Percentiles rank a stretch among this genome's conserved stretches.
Evolutionary conservation across 2,888 invertebrate species (phyloP).

Genomic region (Plebejus argus): DNA sequence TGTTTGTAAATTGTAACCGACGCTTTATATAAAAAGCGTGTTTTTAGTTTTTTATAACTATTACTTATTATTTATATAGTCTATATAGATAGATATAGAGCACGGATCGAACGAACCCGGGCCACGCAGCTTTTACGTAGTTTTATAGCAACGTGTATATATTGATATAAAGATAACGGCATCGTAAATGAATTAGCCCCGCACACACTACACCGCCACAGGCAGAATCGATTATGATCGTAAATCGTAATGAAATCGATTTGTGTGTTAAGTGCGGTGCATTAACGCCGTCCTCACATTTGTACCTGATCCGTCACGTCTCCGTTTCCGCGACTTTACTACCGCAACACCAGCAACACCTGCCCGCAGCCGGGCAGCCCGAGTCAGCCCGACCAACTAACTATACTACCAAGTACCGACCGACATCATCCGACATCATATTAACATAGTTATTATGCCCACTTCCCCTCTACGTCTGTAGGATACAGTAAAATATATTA

Average conservation of each 20-base stretch:
- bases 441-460: too few relatives aligned
- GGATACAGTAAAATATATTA: too few relatives aligned
- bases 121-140: conserved; percentile 46
- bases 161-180: conserved; percentile 59
- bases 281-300: conserved; percentile 59
- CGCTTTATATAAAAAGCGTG: too few relatives aligned
- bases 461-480: too few relatives aligned
- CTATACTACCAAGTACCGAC: too few relatives aligned
- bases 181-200: conserved; percentile 69
- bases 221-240: conserved; percentile 72
- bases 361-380: too few relatives aligned
- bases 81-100: too few relatives aligned
- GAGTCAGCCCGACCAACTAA: too few relatives aligned
- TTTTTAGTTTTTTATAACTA: too few relatives aligned
- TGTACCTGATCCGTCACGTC: conserved; percentile 70
- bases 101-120: neutral
- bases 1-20: too few relatives aligned
- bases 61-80: too few relatives aligned
- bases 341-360: neutral
- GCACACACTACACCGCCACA: conserved; percentile 59
- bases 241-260: conserved; percentile 76
- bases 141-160: conserved; percentile 52
- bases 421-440: too few relatives aligned
- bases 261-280: conserved; percentile 67
- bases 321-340: conserved; percentile 54